phyloP scores from a whole-genome alignment of 2,113 vertebrate genomes.

The Brienomyrus longianalis region DNA sequence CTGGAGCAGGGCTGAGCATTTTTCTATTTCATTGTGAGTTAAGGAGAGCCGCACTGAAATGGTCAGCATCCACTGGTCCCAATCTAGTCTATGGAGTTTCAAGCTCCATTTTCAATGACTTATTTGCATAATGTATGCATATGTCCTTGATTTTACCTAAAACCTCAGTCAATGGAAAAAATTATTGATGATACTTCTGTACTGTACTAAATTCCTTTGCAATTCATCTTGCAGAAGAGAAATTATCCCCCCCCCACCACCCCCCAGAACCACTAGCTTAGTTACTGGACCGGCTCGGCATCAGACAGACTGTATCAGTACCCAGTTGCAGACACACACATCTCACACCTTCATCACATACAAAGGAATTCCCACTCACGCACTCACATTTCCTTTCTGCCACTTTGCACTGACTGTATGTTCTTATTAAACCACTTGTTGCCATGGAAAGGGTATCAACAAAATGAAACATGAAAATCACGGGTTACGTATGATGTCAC shows the following conservation, averaged over 20 bases:
- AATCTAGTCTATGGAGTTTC: not conserved
- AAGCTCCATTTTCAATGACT: not conserved
- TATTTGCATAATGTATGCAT: constrained; percentile 3
- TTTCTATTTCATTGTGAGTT: not conserved
- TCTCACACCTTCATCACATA: not conserved
- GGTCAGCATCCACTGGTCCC: not conserved
- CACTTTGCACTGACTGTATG: not conserved
- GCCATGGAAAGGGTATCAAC: not conserved
- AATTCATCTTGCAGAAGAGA: not conserved
- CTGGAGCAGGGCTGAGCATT: not conserved
- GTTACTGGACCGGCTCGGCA: not conserved
- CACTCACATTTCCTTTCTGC: not conserved
- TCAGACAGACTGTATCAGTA: not conserved
- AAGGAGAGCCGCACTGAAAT: not conserved
- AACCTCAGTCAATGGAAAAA: not conserved
- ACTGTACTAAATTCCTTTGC: not conserved
- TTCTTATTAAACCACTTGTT: not conserved
- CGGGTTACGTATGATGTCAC: not conserved
- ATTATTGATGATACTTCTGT: not conserved
- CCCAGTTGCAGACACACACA: not conserved
- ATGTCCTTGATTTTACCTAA: not conserved
- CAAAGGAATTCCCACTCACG: not conserved
- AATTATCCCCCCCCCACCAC: not conserved
- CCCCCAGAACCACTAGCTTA: not conserved
- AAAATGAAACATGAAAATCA: not conserved